phyloP scores from a whole-genome alignment of 2,797 vertebrate genomes.

The Hemitrygon akajei region DNA sequence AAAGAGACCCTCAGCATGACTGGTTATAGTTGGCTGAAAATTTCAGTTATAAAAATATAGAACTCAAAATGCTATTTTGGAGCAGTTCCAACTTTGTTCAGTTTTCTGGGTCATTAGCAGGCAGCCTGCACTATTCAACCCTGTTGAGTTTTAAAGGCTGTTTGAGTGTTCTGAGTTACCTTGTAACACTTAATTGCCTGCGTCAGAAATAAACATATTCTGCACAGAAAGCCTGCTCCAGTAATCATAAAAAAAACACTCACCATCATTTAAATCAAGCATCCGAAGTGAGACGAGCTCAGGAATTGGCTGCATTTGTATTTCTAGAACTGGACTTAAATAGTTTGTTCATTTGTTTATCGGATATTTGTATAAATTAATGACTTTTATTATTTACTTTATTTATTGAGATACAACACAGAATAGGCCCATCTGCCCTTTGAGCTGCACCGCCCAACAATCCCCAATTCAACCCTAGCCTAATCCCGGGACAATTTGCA shows the following conservation, averaged over 20 bases:
- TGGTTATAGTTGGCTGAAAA: not conserved
- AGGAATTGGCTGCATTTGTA: not conserved
- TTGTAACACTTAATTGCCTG: not conserved
- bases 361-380: not conserved
- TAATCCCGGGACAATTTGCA: no score
- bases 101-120: not conserved
- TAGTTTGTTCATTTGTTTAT: not conserved
- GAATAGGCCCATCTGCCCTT: no score
- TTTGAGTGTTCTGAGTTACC: not conserved
- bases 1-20: not conserved
- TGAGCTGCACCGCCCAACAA: no score
- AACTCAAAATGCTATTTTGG: not conserved
- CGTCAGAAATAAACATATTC: not conserved
- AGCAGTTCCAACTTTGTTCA: not conserved
- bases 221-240: not conserved
- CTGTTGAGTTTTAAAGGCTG: not conserved
- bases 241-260: not conserved
- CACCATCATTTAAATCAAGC: not conserved
- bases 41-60: not conserved
- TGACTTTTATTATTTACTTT: not conserved
- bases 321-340: not conserved
- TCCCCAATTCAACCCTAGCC: no score
- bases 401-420: no score
- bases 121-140: not conserved
- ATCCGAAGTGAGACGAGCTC: not conserved